These are phyloP conservation scores for Brachionus asplanchnoidis DNA, from an alignment of 1,140 invertebrate species.

Conservation along the genomic window DNA sequence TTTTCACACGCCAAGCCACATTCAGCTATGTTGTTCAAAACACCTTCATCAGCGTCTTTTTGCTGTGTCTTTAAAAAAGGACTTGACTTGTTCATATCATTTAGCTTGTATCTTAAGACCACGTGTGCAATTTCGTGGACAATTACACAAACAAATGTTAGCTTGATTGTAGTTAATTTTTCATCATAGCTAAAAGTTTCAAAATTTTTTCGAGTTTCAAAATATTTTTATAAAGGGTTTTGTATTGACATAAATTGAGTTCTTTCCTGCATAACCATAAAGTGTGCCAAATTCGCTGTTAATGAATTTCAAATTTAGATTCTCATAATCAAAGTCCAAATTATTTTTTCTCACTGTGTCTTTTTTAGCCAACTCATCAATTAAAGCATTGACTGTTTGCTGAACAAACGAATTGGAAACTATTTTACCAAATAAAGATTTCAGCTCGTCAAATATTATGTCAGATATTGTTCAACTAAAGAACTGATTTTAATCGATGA, in stretches of 20 bases:
- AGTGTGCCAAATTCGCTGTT: not conserved
- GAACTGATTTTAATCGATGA: constrained; percentile 3
- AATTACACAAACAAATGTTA: not conserved
- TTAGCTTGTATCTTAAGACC: not conserved
- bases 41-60: not conserved
- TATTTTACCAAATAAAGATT: not conserved
- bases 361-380: not conserved
- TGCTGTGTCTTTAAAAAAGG: not conserved
- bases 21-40: not conserved
- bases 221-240: not conserved
- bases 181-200: not conserved
- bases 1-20: not conserved
- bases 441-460: not conserved
- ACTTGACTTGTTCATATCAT: not conserved
- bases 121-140: not conserved
- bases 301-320: not conserved
- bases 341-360: not conserved
- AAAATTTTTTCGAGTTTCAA: not conserved
- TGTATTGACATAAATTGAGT: not conserved
- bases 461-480: not conserved
- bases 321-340: not conserved
- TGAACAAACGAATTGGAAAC: not conserved
- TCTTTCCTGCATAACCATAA: not conserved
- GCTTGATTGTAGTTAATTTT: not conserved
- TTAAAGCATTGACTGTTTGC: not conserved